Evolutionary conservation across 1,140 invertebrate species (phyloP).

Genomic region (Oreohelix idahoensis): DNA sequence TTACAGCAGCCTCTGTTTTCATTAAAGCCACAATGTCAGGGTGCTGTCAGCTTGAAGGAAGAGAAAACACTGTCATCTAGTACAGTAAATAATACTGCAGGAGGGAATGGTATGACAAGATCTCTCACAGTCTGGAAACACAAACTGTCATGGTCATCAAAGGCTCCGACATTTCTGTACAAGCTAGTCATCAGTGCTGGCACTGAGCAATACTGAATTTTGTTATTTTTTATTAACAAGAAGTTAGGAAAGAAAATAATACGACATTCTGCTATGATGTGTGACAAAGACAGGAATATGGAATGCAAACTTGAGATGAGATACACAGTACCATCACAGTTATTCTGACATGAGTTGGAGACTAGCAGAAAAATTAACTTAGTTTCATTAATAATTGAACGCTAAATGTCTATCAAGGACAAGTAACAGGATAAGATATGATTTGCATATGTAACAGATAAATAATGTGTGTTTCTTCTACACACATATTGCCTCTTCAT

Average conservation of each 20-base stretch:
- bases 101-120: constrained; percentile 30
- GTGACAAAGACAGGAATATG: neutral
- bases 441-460: no score
- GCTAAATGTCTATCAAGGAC: no score
- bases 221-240: no score
- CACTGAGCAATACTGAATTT: constrained; percentile 19
- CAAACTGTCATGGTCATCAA: constrained; percentile 20
- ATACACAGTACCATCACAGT: constrained; percentile 29
- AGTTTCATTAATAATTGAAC: no score
- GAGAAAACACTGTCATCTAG: neutral
- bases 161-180: neutral
- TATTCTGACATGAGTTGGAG: neutral
- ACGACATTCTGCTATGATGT: neutral
- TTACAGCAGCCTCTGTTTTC: no score
- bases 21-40: neutral
- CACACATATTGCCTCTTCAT: no score
- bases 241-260: no score
- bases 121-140: constrained; percentile 4
- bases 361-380: neutral
- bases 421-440: no score
- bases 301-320: constrained; percentile 24
- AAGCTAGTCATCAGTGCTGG: neutral
- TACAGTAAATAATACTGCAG: constrained; percentile 26
- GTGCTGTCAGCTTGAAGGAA: neutral
- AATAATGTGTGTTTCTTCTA: no score